Percentiles rank a stretch among this genome's conserved stretches.
Conservation (phyloP, 2,888 invertebrate genomes). For the Morpho deidamia region DNA sequence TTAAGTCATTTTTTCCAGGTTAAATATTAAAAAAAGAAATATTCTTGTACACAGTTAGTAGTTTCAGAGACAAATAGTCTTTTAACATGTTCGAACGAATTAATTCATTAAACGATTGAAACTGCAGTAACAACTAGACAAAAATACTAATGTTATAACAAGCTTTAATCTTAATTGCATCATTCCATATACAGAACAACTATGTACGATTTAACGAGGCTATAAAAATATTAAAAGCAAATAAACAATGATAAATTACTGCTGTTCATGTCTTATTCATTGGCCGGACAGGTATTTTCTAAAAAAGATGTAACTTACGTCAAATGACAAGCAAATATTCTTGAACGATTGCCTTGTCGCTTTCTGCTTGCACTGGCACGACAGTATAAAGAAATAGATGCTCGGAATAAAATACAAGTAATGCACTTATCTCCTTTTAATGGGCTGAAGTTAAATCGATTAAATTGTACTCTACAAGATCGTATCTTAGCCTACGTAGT, state of each 20-base stretch:
- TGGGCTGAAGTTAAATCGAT: constrained; percentile 17
- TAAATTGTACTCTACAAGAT: constrained; percentile 17
- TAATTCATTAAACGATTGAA: no score
- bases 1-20: no score
- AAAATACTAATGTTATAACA: not conserved
- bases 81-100: no score
- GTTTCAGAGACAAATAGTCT: no score
- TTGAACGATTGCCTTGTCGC: constrained; percentile 20
- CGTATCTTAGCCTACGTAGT: constrained; percentile 11
- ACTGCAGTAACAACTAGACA: no score
- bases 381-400: constrained; percentile 19
- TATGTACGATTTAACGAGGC: not conserved
- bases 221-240: constrained; percentile 4
- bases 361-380: constrained; percentile 14
- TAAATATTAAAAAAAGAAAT: no score
- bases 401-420: constrained; percentile 13
- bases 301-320: constrained; percentile 19
- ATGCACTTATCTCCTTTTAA: constrained; percentile 18
- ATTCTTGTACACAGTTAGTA: no score
- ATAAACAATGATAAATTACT: constrained; percentile 7
- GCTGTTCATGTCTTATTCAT: constrained; percentile 5
- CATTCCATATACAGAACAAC: not conserved
- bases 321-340: constrained; percentile 24
- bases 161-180: not conserved
- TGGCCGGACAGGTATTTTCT: constrained; percentile 8